Evolutionary conservation across 2,888 invertebrate genomes (phyloP), one percentile per base, ranked within the genome.

Genomic region (Epicampocera succincta): DNA sequence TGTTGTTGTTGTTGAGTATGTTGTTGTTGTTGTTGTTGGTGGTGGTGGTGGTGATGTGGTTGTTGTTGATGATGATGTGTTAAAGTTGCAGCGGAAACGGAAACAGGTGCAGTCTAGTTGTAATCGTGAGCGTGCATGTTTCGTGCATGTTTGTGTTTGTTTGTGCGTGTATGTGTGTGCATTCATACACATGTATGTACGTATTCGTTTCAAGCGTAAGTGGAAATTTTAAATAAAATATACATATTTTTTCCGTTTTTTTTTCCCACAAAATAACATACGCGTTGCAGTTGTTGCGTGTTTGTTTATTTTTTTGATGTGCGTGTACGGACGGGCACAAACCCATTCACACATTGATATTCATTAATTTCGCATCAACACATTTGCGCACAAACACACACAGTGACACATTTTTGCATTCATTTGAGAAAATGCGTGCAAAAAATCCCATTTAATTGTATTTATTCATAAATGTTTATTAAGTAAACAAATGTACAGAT

Each of bases 1-100:
- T 88, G 87, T 87, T 85, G 87, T 87, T 87, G 90, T 92, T 91
- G 90, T 92, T 91, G 93, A 1, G 89, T 93, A 93, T 93, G 87
- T 86, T 85, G 88, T 86, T 87, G 89, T 87, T 72, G 50, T 17
- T 68, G 81, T 42, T 81, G 81, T 38, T 81, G 76, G 3, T 33
- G 33, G 3, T 33, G 33, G 33, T 33, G 33, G 33, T 33, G 33
- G 33, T 33, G 33, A 8, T 33, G 15, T 69, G 87, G 86, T 75
- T 87, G 85, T 81, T 85, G 87, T 87, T 89, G 88, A 86, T 86
- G 88, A 65, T 88, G 89, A 91, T 92, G 92, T 89, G 89, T 87
- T 87, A 88, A 84, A 86, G 87, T 87, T 84, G 87, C 87, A 86
- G 89, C 90, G 87, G 89, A 86, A 86, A 87, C 87, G 84, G 87